These are phyloP conservation scores for Harpalus rubripes DNA, from an alignment of 2,888 invertebrate genomes.

Conservation along the genomic window DNA sequence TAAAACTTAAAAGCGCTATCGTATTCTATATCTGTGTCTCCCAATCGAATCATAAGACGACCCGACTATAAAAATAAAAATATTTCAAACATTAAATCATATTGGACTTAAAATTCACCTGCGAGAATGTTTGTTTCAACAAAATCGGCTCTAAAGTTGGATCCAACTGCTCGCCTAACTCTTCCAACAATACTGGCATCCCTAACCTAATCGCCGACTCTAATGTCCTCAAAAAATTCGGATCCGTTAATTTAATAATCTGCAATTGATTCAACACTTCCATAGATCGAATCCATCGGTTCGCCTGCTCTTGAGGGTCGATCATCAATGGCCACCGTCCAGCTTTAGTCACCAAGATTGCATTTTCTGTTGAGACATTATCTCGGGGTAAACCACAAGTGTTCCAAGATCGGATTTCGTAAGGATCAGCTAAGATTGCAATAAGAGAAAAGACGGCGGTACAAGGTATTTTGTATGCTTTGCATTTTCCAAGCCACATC, in stretches of 20 bases:
- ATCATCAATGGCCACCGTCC: slow-evolving; percentile 95
- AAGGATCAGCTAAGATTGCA: slow-evolving; percentile 88
- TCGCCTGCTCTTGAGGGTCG: slow-evolving; percentile 97
- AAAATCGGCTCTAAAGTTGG: slow-evolving; percentile 92
- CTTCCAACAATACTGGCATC: slow-evolving; percentile 91
- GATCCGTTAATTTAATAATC: slow-evolving; percentile 89
- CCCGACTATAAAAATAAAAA: slow-evolving; percentile 83
- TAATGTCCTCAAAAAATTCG: slow-evolving; percentile 86
- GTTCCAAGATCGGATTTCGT: slow-evolving; percentile 94
- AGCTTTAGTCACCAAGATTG: slow-evolving; percentile 90
- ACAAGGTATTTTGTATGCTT: slow-evolving; percentile 84
- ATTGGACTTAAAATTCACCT: slow-evolving; percentile 81
- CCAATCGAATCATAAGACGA: slow-evolving; percentile 88
- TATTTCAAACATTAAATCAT: slow-evolving; percentile 53
- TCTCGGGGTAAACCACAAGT: slow-evolving; percentile 93
- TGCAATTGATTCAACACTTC: slow-evolving; percentile 87
- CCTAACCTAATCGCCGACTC: slow-evolving; percentile 92
- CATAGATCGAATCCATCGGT: slow-evolving; percentile 94
- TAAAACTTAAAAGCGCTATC: slow-evolving; percentile 91
- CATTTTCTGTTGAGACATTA: slow-evolving; percentile 93
- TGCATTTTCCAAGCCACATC: slow-evolving; percentile 85
- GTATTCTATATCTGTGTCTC: slow-evolving; percentile 94
- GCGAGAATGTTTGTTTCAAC: slow-evolving; percentile 87
- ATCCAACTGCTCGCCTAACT: slow-evolving; percentile 92
- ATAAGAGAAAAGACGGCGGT: slow-evolving; percentile 84